Percentiles rank a stretch among this genome's conserved stretches.
Evolutionary conservation across 2,113 vertebrate genomes (phyloP).

Genomic region (Serinus canaria): DNA sequence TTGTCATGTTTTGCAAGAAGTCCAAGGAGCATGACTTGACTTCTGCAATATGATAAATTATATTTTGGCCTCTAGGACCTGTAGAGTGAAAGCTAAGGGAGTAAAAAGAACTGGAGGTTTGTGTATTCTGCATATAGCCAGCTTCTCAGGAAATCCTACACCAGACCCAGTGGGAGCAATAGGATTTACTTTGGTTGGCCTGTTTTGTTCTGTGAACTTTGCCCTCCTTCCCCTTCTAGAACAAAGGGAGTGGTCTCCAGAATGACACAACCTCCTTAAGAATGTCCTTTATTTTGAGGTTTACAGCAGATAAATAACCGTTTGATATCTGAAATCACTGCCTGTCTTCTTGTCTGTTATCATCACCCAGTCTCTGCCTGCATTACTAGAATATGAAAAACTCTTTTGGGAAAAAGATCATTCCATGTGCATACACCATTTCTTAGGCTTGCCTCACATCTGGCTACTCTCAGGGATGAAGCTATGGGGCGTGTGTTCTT

Average conservation of each 20-base stretch:
- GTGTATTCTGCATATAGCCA: neutral
- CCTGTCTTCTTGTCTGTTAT: neutral
- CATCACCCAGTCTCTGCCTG: neutral
- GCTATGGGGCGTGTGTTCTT: neutral
- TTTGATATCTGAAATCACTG: neutral
- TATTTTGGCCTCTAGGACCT: neutral
- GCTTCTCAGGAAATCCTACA: neutral
- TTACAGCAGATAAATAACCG: neutral
- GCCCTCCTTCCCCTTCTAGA: neutral
- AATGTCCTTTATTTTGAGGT: neutral
- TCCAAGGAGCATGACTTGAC: neutral
- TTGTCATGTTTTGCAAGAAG: neutral
- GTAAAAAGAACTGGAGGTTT: neutral
- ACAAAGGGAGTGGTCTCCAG: neutral
- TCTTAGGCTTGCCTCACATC: neutral
- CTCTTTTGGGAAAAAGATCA: neutral
- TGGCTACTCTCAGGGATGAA: neutral
- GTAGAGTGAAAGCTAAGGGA: neutral
- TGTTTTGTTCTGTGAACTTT: neutral
- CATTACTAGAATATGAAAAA: neutral
- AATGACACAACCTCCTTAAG: neutral
- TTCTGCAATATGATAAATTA: neutral
- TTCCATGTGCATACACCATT: accelerated
- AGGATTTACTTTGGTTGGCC: neutral
- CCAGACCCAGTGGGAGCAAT: neutral